A percentile compares a stretch with the other conserved stretches of the same genome.
phyloP scores from a whole-genome alignment of 2,113 vertebrate species.

The zebrafish (Danio rerio) region GRCz12tu NC_133195.1:21737001-21737500 shows the following conservation, averaged over 20 bases:
- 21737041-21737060: neutral
- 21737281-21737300: slow-evolving; percentile 8
- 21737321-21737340: neutral
- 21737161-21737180: slow-evolving; percentile 18
- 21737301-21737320: neutral
- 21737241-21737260: neutral
- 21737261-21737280: neutral
- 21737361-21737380: neutral
- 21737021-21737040: neutral
- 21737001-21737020: neutral
- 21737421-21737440: neutral
- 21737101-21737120: slow-evolving; percentile 15
- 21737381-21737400: slow-evolving; percentile 15
- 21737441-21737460: slow-evolving; percentile 2
- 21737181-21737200: neutral
- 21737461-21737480: slow-evolving; percentile 4
- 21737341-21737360: neutral
- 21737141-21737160: neutral
- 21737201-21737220: neutral
- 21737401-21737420: neutral
- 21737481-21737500: neutral
- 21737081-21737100: neutral
- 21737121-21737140: slow-evolving; percentile 10
- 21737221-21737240: neutral
- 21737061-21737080: neutral